These are phyloP conservation scores for Eulemur mongoz DNA, from an alignment of 2,797 vertebrate genomes.

Conservation along the genomic window DNA sequence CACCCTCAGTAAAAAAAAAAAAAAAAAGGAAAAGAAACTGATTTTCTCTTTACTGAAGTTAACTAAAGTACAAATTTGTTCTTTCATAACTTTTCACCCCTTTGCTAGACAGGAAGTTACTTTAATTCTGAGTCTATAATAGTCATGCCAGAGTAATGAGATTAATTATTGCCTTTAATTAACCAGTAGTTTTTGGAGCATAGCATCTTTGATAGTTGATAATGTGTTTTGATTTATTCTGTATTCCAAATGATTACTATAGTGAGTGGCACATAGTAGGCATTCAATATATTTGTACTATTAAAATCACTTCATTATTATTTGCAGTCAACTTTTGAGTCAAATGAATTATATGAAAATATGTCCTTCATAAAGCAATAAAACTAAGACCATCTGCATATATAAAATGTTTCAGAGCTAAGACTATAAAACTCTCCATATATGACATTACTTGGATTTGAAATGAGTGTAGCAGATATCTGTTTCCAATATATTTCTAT, in stretches of 20 bases:
- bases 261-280: neutral
- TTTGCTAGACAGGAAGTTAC: slow-evolving; percentile 16
- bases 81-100: neutral
- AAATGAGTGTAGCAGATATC: neutral
- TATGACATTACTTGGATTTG: neutral
- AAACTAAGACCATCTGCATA: neutral
- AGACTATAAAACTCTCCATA: neutral
- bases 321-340: neutral
- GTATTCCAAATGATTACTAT: neutral
- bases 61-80: slow-evolving; percentile 65
- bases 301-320: neutral
- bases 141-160: neutral
- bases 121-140: slow-evolving; percentile 41
- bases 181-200: neutral
- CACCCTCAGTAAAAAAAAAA: neutral
- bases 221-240: neutral
- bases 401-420: neutral
- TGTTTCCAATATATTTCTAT: neutral
- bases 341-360: neutral
- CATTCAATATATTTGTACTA: neutral
- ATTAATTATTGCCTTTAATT: neutral
- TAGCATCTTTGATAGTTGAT: neutral
- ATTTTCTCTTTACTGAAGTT: slow-evolving; percentile 66
- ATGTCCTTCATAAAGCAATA: neutral
- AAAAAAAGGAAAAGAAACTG: neutral